These are phyloP conservation scores for Archaeoteleia sp. DNA, from an alignment of 2,888 invertebrate species.

Conservation along the genomic window DNA sequence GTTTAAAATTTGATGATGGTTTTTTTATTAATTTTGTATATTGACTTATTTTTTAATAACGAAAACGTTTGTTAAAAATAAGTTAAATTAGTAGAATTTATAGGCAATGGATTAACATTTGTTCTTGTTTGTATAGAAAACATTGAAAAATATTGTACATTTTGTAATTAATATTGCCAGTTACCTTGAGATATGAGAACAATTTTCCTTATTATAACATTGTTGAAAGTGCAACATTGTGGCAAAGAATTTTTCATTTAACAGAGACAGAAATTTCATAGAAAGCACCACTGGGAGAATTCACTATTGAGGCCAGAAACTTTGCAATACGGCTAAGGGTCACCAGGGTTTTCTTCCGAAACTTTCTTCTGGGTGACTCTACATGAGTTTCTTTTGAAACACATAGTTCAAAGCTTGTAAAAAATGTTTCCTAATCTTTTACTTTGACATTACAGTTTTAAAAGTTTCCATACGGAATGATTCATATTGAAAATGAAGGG, in stretches of 20 bases:
- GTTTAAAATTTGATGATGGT: too few relatives aligned
- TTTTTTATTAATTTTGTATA: too few relatives aligned
- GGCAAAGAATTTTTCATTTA: slow-evolving; percentile 30
- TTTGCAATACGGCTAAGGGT: slow-evolving; percentile 22
- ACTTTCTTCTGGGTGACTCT: slow-evolving; percentile 11
- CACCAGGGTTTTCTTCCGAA: slow-evolving; percentile 21
- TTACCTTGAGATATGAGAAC: slow-evolving; percentile 14
- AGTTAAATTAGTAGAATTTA: too few relatives aligned
- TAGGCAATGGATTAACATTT: too few relatives aligned
- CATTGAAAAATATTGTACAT: too few relatives aligned
- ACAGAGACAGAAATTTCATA: slow-evolving; percentile 17
- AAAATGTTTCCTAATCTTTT: slow-evolving; percentile 29
- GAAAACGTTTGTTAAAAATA: too few relatives aligned
- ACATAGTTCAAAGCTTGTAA: slow-evolving; percentile 10
- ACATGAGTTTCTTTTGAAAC: slow-evolving; percentile 22
- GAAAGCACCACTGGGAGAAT: slow-evolving; percentile 21
- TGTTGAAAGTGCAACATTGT: slow-evolving; percentile 3
- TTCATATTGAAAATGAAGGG: neutral
- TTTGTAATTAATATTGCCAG: slow-evolving; percentile 13
- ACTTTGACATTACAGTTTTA: slow-evolving; percentile 5
- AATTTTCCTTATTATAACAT: slow-evolving; percentile 11
- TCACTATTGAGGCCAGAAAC: slow-evolving; percentile 16
- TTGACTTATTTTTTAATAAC: too few relatives aligned
- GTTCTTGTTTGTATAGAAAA: too few relatives aligned
- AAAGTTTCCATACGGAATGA: slow-evolving; percentile 3